Evolutionary conservation across 2,113 vertebrate species (phyloP).

Genomic region (Siniperca knerii): DNA sequence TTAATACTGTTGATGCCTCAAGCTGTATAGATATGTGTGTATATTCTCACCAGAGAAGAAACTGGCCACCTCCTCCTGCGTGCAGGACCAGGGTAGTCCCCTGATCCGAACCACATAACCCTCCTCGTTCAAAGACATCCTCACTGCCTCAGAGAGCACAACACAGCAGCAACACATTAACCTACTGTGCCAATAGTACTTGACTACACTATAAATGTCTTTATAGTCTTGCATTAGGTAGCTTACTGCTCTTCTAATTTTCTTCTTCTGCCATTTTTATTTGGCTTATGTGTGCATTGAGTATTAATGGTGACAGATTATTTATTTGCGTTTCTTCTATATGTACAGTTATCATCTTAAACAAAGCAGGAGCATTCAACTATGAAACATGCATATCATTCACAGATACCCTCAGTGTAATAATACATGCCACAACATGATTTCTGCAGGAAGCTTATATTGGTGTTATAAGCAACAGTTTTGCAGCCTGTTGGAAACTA

Average conservation of each 20-base stretch:
- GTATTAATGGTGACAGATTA: neutral
- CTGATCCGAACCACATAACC: slow-evolving; percentile 89
- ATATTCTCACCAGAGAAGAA: slow-evolving; percentile 86
- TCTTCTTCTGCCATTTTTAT: neutral
- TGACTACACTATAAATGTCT: neutral
- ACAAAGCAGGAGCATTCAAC: neutral
- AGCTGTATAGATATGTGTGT: neutral
- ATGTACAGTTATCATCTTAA: neutral
- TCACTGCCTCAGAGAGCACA: slow-evolving; percentile 60
- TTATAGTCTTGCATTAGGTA: neutral
- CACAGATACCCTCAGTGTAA: neutral
- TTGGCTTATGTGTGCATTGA: neutral
- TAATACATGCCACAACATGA: neutral
- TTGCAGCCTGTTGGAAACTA: neutral
- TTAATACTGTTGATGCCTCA: neutral
- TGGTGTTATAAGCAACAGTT: neutral
- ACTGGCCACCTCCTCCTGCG: slow-evolving; percentile 85
- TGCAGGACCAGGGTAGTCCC: slow-evolving; percentile 89
- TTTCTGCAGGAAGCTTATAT: neutral
- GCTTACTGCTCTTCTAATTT: neutral
- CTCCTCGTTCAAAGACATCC: slow-evolving; percentile 86
- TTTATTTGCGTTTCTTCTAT: neutral
- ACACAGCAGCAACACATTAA: slow-evolving; percentile 24
- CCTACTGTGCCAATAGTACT: neutral
- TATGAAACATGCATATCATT: neutral